These are phyloP conservation scores for Luidia sarsii DNA, from an alignment of 53 echinoderm and acorn worm species.

Conservation along the genomic window DNA sequence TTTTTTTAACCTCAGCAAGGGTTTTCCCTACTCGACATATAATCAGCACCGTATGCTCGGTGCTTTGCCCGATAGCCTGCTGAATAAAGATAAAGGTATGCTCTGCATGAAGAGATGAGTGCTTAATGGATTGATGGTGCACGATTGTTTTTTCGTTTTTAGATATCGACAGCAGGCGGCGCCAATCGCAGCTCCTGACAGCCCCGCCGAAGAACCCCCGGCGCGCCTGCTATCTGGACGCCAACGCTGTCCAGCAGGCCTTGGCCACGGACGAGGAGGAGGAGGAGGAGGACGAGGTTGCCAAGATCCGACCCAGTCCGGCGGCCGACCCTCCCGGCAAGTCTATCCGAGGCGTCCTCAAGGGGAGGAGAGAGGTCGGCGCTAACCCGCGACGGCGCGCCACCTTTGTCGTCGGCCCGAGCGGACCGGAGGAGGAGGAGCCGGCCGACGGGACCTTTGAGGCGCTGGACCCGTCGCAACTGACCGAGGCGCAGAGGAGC, in stretches of 20 bases:
- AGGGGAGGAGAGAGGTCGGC: not conserved
- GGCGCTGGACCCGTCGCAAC: not conserved
- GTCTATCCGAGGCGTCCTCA: not conserved
- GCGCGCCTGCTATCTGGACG: slow-evolving; percentile 35
- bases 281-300: not conserved
- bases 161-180: too few species aligned
- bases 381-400: slow-evolving; percentile 34
- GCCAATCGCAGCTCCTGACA: not conserved
- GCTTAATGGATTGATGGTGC: too few species aligned
- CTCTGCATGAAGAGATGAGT: too few species aligned
- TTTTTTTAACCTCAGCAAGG: too few species aligned
- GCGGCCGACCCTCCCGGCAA: not conserved
- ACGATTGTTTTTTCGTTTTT: too few species aligned
- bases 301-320: not conserved
- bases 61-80: too few species aligned
- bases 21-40: too few species aligned
- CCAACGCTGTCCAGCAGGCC: slow-evolving; percentile 38
- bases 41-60: too few species aligned
- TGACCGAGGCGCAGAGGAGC: not conserved
- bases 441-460: slow-evolving; percentile 8
- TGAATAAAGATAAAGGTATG: too few species aligned
- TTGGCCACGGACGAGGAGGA: slow-evolving; percentile 7
- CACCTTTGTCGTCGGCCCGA: slow-evolving; percentile 10
- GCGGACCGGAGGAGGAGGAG: slow-evolving; percentile 1
- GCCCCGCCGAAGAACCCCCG: slow-evolving; percentile 42